phyloP scores from a whole-genome alignment of 2,113 vertebrate species.

The Gambusia affinis region DNA sequence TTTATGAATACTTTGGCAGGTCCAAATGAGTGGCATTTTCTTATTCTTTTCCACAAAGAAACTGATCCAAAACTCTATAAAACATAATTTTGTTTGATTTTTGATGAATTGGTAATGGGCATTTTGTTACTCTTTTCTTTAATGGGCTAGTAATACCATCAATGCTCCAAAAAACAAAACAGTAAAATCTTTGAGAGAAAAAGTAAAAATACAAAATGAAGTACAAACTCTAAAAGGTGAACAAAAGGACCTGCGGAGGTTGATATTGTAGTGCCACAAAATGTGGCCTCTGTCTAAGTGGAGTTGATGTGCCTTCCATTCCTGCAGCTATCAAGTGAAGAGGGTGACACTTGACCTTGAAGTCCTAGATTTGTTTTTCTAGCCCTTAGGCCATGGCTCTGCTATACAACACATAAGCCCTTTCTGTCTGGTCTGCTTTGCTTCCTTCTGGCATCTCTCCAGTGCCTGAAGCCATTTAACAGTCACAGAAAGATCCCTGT shows the following conservation, averaged over 20 bases:
- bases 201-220: background rate
- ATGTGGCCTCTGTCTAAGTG: constrained; percentile 10
- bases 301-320: constrained; percentile 1
- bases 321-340: constrained; percentile 17
- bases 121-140: background rate
- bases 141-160: background rate
- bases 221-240: background rate
- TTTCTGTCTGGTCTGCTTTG: constrained; percentile 55
- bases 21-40: too few relatives aligned
- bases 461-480: constrained; percentile 47
- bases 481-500: constrained; percentile 64
- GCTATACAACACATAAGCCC: constrained; percentile 59
- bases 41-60: too few relatives aligned
- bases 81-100: too few relatives aligned
- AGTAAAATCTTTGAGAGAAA: background rate
- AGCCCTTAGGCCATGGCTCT: constrained; percentile 57
- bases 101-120: too few relatives aligned
- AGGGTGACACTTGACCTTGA: constrained; percentile 58
- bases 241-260: background rate
- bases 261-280: background rate
- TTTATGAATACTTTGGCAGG: too few relatives aligned
- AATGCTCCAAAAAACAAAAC: background rate
- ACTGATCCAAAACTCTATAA: too few relatives aligned
- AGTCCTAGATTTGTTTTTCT: constrained; percentile 63
- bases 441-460: constrained; percentile 61